Evolutionary conservation across 2,888 invertebrate genomes (phyloP).

Genomic region (Dioctria rufipes): DNA sequence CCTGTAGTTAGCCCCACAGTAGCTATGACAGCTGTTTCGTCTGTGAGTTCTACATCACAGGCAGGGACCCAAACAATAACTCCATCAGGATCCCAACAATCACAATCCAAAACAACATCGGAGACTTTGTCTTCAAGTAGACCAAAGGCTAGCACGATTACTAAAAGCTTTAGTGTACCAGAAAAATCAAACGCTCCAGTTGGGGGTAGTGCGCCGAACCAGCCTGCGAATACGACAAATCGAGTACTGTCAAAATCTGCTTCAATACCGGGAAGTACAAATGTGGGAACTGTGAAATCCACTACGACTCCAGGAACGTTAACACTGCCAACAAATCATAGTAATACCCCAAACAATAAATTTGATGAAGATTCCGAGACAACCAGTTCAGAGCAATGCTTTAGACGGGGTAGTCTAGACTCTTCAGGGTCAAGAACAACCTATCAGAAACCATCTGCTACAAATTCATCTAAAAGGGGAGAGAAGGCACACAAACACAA

Average conservation of each 20-base stretch:
- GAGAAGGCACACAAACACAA: constrained; percentile 68
- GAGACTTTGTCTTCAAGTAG: constrained; percentile 59
- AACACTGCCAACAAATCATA: constrained; percentile 61
- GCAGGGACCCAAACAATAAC: constrained; percentile 52
- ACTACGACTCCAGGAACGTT: constrained; percentile 49
- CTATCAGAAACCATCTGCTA: constrained; percentile 58
- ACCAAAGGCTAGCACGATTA: constrained; percentile 66
- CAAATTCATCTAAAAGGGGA: constrained; percentile 61
- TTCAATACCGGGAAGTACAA: constrained; percentile 71
- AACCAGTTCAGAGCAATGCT: constrained; percentile 55
- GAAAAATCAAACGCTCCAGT: constrained; percentile 58
- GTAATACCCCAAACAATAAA: constrained; percentile 51
- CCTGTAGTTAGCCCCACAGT: constrained; percentile 72
- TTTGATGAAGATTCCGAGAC: constrained; percentile 52
- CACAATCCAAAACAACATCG: constrained; percentile 33
- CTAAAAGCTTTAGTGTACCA: constrained; percentile 70
- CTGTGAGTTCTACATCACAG: constrained; percentile 64
- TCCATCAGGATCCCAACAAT: constrained; percentile 44
- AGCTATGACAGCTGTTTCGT: constrained; percentile 64
- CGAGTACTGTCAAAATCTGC: constrained; percentile 67
- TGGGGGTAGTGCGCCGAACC: constrained; percentile 34
- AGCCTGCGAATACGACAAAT: constrained; percentile 20
- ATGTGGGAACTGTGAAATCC: constrained; percentile 67
- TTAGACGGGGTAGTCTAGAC: constrained; percentile 58
- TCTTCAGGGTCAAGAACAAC: constrained; percentile 57